Evolutionary conservation across 2,888 invertebrate genomes (phyloP), one percentile per base, ranked within the genome.

Genomic region (Cantharis lateralis): DNA sequence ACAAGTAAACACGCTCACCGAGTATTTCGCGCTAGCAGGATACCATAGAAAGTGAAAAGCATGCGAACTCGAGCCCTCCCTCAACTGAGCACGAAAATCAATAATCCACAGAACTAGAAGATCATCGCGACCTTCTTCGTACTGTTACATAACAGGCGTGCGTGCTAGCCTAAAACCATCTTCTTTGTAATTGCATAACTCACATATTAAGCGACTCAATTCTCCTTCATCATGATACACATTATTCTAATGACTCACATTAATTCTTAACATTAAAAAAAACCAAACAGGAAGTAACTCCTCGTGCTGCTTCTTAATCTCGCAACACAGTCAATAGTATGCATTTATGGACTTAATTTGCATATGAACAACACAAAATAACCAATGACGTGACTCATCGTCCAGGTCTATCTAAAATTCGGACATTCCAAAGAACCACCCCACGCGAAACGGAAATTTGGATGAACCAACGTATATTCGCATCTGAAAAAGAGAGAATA

Each of bases 31-130:
- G 24, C 18, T 72, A 48, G 61, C 82, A 24, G 80, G 81, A 84
- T 84, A 84, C 84, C 84, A 82, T 81, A 78, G 85, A 85, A 83
- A 85, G 84, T 80, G 84, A 85, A 84, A 83, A 74, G 70, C 62
- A 24, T 48, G 48, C 61, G 69, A 71, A 69, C 28, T 70, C 75
- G 63, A 26, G 71, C 70, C 66, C 70, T 48, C 70, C 15, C 26
- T 28, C 48, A 61, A 13, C 61, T 4, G 24, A 66, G 11, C 48
- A 16, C 69, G 61, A 61, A 64, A 77, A 77, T 77, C 77, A 68
- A 77, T 77, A 77, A 24, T 62, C 73, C 68, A 68, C 68, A 68
- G 48, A 48, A 48, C 48, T 48, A 72, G 66, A 72, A 48, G 61
- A 63, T 66, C 64, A 70, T 16, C 63, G 71, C 68, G 71, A 72